phyloP scores from a whole-genome alignment of 2,113 vertebrate species.

The Labeo rohita region DNA sequence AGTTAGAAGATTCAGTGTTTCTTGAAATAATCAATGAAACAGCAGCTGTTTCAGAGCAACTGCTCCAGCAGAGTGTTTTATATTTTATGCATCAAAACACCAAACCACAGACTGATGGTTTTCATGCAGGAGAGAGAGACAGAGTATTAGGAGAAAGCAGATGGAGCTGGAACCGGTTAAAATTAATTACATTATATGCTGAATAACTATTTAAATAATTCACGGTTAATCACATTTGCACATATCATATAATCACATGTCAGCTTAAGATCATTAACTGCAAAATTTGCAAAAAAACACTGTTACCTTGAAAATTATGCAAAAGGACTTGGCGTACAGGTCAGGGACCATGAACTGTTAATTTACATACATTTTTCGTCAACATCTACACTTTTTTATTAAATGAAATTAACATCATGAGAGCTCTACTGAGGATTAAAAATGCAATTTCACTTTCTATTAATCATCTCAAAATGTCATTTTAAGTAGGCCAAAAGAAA shows the following conservation, averaged over 20 bases:
- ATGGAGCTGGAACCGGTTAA: background rate
- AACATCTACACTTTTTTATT: background rate
- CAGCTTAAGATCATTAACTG: background rate
- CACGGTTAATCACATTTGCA: background rate
- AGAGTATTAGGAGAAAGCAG: background rate
- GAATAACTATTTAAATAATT: background rate
- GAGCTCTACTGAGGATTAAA: background rate
- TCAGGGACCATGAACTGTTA: background rate
- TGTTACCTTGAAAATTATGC: background rate
- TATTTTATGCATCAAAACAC: background rate
- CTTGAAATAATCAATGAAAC: conserved; percentile 12
- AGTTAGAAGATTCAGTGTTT: conserved; percentile 11
- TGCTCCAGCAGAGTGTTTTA: background rate
- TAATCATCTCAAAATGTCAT: background rate
- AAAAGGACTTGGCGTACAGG: background rate
- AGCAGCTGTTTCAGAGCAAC: background rate
- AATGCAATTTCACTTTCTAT: background rate
- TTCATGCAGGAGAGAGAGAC: background rate
- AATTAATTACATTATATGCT: background rate
- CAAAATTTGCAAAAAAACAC: background rate
- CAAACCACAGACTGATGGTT: background rate
- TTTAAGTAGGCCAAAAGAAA: background rate
- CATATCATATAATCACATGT: background rate
- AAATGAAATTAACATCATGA: background rate
- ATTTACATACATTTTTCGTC: background rate